These are phyloP conservation scores for Cremastinae sp. DNA, from an alignment of 2,888 invertebrate genomes.

Conservation along the genomic window DNA sequence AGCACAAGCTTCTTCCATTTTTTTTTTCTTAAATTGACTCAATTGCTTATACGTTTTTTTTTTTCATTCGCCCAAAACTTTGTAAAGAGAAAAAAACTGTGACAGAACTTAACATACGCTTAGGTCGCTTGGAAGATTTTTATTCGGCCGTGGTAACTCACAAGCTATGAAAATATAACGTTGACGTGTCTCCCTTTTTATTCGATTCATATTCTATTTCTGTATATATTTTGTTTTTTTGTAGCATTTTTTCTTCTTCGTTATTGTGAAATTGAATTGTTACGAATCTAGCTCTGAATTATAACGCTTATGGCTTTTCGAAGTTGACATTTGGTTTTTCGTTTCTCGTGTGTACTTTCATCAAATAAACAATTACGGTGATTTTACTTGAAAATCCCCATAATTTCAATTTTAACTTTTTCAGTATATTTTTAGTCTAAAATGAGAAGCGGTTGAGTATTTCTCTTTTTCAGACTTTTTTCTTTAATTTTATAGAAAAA, in stretches of 20 bases:
- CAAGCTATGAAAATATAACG: slow-evolving; percentile 51
- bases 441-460: not conserved
- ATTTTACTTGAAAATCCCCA: not conserved
- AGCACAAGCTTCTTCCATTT: slow-evolving; percentile 16
- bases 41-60: slow-evolving; percentile 36
- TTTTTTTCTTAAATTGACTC: slow-evolving; percentile 36
- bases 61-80: slow-evolving; percentile 11
- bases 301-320: slow-evolving; percentile 5
- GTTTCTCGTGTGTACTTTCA: not conserved
- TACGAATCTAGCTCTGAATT: slow-evolving; percentile 23
- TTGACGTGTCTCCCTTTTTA: slow-evolving; percentile 39
- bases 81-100: slow-evolving; percentile 6
- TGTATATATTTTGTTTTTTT: slow-evolving; percentile 22
- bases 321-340: slow-evolving; percentile 17
- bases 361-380: not conserved
- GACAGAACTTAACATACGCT: slow-evolving; percentile 48
- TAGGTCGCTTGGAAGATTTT: slow-evolving; percentile 61
- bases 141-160: slow-evolving; percentile 53
- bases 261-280: slow-evolving; percentile 26
- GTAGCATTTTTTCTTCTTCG: slow-evolving; percentile 40
- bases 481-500: slow-evolving; percentile 21
- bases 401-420: not conserved
- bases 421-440: not conserved
- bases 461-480: not conserved
- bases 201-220: slow-evolving; percentile 8